Evolutionary conservation across 2,888 invertebrate genomes (phyloP).

Genomic region (Plebejus melissa): DNA sequence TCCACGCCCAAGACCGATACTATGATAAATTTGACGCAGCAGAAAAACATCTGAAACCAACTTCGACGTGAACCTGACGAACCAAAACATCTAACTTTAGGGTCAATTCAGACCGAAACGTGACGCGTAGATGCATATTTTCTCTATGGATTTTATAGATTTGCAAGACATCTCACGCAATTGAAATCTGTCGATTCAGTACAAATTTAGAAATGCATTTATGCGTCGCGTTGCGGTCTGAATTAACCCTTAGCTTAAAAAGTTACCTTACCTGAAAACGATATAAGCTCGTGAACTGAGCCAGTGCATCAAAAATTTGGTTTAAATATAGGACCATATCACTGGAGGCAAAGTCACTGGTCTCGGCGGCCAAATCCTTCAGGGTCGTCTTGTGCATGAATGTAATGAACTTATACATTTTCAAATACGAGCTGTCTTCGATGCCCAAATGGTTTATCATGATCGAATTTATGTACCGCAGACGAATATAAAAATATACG

Average conservation of each 20-base stretch:
- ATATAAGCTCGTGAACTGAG: conserved; percentile 40
- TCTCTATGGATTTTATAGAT: too few relatives aligned
- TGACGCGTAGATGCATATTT: too few relatives aligned
- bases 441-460: conserved; percentile 47
- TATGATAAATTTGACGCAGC: conserved; percentile 44
- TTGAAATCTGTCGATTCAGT: too few relatives aligned
- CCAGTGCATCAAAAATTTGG: conserved; percentile 41
- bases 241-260: neutral
- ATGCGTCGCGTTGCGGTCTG: too few relatives aligned
- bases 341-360: conserved; percentile 44
- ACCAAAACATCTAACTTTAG: neutral
- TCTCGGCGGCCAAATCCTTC: conserved; percentile 44
- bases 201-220: too few relatives aligned
- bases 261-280: conserved; percentile 38
- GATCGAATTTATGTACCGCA: conserved; percentile 51
- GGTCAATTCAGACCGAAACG: too few relatives aligned
- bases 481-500: conserved; percentile 48
- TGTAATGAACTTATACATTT: conserved; percentile 29
- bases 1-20: conserved; percentile 46
- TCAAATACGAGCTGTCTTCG: conserved; percentile 12
- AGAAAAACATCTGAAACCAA: conserved; percentile 34
- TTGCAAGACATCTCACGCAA: too few relatives aligned
- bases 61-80: neutral
- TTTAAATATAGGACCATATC: conserved; percentile 42
- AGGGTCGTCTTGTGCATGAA: conserved; percentile 40